Conservation (phyloP, 1,140 invertebrate genomes). For the Hycleus phaleratus region DNA sequence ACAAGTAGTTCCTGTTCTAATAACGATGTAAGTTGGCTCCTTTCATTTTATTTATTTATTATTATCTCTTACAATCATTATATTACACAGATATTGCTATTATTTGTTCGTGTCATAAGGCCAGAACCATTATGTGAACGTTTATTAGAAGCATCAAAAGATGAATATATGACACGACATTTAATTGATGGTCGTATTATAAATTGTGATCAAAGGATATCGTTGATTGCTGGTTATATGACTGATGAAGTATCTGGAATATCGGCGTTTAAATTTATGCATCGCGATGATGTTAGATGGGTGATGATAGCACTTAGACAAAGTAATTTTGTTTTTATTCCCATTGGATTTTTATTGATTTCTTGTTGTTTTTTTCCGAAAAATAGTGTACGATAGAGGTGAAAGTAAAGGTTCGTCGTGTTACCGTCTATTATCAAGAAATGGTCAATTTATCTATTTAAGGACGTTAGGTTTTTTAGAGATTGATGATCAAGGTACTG, state of each 20-base stretch:
- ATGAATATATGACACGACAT: constrained; percentile 81
- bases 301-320: constrained; percentile 73
- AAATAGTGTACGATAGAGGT: constrained; percentile 71
- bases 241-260: constrained; percentile 70
- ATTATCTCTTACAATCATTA: neutral
- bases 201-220: constrained; percentile 77
- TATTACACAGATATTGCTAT: constrained; percentile 37
- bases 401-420: constrained; percentile 69
- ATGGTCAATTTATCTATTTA: constrained; percentile 71
- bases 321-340: constrained; percentile 54
- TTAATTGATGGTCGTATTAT: constrained; percentile 76
- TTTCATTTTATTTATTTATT: constrained; percentile 2
- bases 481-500: constrained; percentile 60
- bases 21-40: constrained; percentile 23
- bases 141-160: constrained; percentile 62
- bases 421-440: constrained; percentile 70
- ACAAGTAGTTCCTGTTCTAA: constrained; percentile 3
- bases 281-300: constrained; percentile 75
- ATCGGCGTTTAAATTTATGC: constrained; percentile 80
- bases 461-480: constrained; percentile 71
- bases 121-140: constrained; percentile 61
- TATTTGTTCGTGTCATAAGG: constrained; percentile 40
- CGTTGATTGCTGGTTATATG: constrained; percentile 77
- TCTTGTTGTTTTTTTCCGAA: constrained; percentile 14
- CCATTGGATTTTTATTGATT: neutral